Evolutionary conservation across 2,888 invertebrate species (phyloP), one percentile per base, ranked within the genome.

Genomic region (Sicus ferrugineus): DNA sequence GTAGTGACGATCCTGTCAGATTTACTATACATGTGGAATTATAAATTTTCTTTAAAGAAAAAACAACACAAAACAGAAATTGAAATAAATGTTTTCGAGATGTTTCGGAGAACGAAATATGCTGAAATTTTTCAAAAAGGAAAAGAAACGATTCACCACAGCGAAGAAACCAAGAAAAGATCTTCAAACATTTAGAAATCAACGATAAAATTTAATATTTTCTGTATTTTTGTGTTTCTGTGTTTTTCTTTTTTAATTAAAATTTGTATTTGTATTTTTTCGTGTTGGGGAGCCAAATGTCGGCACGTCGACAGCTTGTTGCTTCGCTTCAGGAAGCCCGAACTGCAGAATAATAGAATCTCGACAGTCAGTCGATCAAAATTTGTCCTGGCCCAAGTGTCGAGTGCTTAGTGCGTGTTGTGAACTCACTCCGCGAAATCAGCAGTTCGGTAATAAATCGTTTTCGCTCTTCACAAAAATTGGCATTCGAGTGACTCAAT

Each of bases 341-440:
- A 31, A 66, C 30, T 52, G 64, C 11, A 65, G 34, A 65, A 52
- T 52, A 61, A 61, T 61, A 61, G 23, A 38, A 61, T 61, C 42
- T 48, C 67, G 31, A 54, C 58, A 28, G 34, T 68, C 58, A 69
- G 56, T 64, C 69, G 58, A 48, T 64, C 34, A 50, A 58, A 69
- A 64, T 56, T 69, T 64, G 69, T 69, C 69, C 69, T 64, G 59
- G 31, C 30, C 58, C 46, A 30, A 38, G 56, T 56, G 52, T 52
- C 48, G 67, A 59, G 59, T 23, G 46, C 28, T 66, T 58, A 59
- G 59, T 67, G 31, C 67, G 67, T 48, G 67, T 59, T 59, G 59
- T 59, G 48, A 42, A 67, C 48, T 59, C 59, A 58, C 21, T 23
- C 28, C 31, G 16, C 28, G 26, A 54, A 14, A n/a, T n/a, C n/a